A percentile compares a stretch with the other conserved stretches of the same genome.
Evolutionary conservation across 2,113 vertebrate genomes (phyloP).

Genomic region (Dunckerocampus dactyliophorus): DNA sequence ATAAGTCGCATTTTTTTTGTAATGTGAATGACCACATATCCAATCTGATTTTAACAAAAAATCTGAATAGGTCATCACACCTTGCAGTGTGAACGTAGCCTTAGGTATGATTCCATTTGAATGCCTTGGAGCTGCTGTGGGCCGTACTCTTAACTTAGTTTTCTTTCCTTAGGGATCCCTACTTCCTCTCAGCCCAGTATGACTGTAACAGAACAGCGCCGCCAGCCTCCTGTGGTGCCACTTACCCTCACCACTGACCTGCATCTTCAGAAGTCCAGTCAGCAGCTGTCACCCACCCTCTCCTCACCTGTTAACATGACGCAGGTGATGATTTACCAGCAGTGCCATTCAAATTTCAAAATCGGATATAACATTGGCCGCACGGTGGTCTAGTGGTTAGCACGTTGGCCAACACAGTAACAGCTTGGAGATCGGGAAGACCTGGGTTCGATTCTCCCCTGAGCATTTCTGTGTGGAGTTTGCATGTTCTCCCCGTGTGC

Average conservation of each 20-base stretch:
- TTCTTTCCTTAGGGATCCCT: conserved; percentile 72
- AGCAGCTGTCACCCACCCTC: conserved; percentile 86
- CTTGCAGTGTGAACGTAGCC: neutral
- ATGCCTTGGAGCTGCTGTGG: neutral
- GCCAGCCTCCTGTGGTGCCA: conserved; percentile 72
- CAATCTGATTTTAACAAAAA: too few species aligned
- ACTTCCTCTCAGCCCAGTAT: conserved; percentile 71
- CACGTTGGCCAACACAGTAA: too few species aligned
- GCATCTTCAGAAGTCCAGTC: conserved; percentile 77
- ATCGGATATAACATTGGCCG: neutral
- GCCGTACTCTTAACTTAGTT: neutral
- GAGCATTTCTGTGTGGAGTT: too few species aligned
- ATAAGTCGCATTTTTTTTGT: too few species aligned
- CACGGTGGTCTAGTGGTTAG: too few species aligned
- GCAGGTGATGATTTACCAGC: conserved; percentile 73
- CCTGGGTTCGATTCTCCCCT: too few species aligned
- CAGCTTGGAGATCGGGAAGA: too few species aligned
- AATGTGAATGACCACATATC: too few species aligned
- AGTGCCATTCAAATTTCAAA: neutral
- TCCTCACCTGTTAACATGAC: conserved; percentile 79
- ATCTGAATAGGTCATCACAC: too few species aligned
- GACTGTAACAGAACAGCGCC: conserved; percentile 77
- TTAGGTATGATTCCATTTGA: neutral
- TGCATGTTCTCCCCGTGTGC: too few species aligned
- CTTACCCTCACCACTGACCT: conserved; percentile 82